phyloP scores from a whole-genome alignment of 2,888 invertebrate genomes.

The Machimus atricapillus region DNA sequence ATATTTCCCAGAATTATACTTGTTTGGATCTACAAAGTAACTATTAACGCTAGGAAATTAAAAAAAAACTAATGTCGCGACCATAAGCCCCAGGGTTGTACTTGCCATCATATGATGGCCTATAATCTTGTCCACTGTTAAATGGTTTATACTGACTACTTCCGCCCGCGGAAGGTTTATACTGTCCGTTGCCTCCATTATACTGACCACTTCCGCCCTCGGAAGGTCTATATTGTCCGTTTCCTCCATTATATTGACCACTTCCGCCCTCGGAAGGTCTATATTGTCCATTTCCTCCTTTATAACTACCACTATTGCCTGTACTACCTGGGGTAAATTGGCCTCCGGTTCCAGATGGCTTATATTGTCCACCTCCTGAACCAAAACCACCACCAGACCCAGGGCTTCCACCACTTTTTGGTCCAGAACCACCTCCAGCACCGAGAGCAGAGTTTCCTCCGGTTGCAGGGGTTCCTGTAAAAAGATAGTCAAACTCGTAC shows the following conservation, averaged over 20 bases:
- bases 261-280: not conserved
- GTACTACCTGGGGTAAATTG: slow-evolving; percentile 50
- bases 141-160: not conserved
- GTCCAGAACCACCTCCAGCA: not conserved
- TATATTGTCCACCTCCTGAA: slow-evolving; percentile 52
- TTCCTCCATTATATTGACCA: not conserved
- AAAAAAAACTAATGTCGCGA: not conserved
- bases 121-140: not conserved
- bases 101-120: not conserved
- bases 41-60: not conserved
- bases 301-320: slow-evolving; percentile 48
- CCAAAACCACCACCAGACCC: slow-evolving; percentile 56
- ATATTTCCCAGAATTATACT: slow-evolving; percentile 27
- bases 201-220: not conserved
- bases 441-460: slow-evolving; percentile 29
- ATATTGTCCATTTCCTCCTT: not conserved
- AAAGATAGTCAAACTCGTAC: not conserved
- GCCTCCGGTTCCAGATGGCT: slow-evolving; percentile 56
- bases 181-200: not conserved
- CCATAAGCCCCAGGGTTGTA: slow-evolving; percentile 21
- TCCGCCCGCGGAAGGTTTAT: not conserved
- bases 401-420: slow-evolving; percentile 41
- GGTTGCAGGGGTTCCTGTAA: not conserved
- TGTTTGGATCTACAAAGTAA: slow-evolving; percentile 9
- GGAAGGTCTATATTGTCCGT: not conserved